phyloP scores from a whole-genome alignment of 2,797 vertebrate genomes.

The Sebastes itinus region DNA sequence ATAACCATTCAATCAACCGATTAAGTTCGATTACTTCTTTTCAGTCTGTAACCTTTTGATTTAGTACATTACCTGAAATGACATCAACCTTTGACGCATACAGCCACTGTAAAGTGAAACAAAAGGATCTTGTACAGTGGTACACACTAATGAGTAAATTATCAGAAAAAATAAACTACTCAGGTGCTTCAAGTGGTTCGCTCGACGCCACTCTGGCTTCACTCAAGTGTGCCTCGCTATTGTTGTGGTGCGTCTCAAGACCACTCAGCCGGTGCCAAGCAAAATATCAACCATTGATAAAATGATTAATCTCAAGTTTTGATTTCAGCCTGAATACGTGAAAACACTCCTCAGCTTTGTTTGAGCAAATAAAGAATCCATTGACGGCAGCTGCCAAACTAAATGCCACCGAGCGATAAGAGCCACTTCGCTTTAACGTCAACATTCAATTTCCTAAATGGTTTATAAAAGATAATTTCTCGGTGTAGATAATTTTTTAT shows the following conservation, averaged over 20 bases:
- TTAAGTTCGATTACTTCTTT: not conserved
- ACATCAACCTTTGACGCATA: not conserved
- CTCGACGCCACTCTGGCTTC: constrained; percentile 47
- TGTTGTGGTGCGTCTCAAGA: constrained; percentile 27
- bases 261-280: constrained; percentile 38
- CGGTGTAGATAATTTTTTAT: constrained; percentile 41
- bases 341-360: constrained; percentile 3
- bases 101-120: not conserved
- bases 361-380: constrained; percentile 32
- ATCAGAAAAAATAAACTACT: constrained; percentile 33
- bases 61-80: not conserved
- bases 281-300: constrained; percentile 56
- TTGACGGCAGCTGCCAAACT: constrained; percentile 38
- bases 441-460: constrained; percentile 61
- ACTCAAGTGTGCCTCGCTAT: constrained; percentile 34
- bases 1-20: not conserved
- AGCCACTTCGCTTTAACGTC: constrained; percentile 42
- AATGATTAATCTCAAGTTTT: constrained; percentile 30
- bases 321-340: constrained; percentile 11
- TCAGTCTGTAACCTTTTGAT: not conserved
- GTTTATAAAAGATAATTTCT: constrained; percentile 71
- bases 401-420: constrained; percentile 53
- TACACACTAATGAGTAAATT: not conserved
- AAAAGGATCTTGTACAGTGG: not conserved
- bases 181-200: constrained; percentile 17